Percentiles rank a stretch among this genome's conserved stretches.
Conservation (phyloP, 2,888 invertebrate species). For the Anticlea derivata region DNA sequence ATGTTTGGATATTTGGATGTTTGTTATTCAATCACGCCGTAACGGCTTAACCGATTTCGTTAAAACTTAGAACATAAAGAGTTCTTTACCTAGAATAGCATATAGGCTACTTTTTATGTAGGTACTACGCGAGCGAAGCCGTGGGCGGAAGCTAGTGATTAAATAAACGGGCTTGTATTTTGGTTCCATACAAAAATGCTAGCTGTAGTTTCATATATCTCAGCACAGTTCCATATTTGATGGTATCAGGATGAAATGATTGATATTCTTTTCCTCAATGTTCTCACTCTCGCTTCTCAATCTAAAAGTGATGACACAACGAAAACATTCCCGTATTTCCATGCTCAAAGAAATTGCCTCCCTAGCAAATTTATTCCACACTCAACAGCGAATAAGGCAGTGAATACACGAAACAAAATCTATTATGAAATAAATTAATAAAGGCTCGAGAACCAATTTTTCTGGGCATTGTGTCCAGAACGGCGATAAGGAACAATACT, state of each 20-base stretch:
- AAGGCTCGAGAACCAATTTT: slow-evolving; percentile 69
- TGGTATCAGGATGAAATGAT: slow-evolving; percentile 7
- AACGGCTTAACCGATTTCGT: too few relatives aligned
- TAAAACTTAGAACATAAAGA: too few relatives aligned
- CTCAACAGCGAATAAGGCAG: slow-evolving; percentile 18
- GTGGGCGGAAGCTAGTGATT: too few relatives aligned
- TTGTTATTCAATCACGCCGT: too few relatives aligned
- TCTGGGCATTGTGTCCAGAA: slow-evolving; percentile 64
- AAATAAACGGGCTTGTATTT: too few relatives aligned
- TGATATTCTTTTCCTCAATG: background rate
- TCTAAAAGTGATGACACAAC: slow-evolving; percentile 8
- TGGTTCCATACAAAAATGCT: too few relatives aligned
- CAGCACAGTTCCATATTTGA: background rate
- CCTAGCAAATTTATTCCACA: slow-evolving; percentile 18
- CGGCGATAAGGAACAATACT: slow-evolving; percentile 62
- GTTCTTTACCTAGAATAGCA: too few relatives aligned
- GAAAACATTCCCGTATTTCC: slow-evolving; percentile 14
- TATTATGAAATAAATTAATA: slow-evolving; percentile 72
- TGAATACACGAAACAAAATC: slow-evolving; percentile 37
- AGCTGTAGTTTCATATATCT: too few relatives aligned
- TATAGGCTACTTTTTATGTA: too few relatives aligned
- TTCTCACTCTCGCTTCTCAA: slow-evolving; percentile 1
- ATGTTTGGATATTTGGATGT: too few relatives aligned
- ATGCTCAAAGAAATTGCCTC: slow-evolving; percentile 14
- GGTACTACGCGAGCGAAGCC: too few relatives aligned